Evolutionary conservation across 2,888 invertebrate species (phyloP).

Genomic region (Drosophila anceps): DNA sequence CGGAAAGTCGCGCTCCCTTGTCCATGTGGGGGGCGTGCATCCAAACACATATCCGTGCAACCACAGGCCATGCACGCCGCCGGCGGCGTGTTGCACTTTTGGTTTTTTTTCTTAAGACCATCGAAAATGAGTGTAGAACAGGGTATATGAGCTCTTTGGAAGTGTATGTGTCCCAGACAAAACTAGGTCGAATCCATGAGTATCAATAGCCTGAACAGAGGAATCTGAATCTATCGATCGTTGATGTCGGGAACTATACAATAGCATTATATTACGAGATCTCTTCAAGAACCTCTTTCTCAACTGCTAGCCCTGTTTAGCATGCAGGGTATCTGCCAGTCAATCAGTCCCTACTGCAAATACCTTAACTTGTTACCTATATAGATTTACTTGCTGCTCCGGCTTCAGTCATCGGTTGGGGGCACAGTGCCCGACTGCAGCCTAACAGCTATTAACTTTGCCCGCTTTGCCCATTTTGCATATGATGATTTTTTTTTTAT

Average conservation of each 20-base stretch:
- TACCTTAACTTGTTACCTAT: neutral
- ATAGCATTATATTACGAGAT: too few species aligned
- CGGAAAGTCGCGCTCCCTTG: slow-evolving; percentile 27
- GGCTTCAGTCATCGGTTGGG: slow-evolving; percentile 14
- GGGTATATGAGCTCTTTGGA: neutral
- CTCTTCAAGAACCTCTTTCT: neutral
- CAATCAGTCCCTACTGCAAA: neutral
- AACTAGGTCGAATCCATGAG: neutral
- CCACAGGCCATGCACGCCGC: slow-evolving; percentile 69
- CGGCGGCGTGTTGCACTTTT: slow-evolving; percentile 54
- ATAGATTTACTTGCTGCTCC: slow-evolving; percentile 3
- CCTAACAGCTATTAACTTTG: slow-evolving; percentile 71
- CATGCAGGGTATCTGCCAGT: neutral
- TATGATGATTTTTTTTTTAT: slow-evolving; percentile 51
- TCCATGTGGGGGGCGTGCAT: slow-evolving; percentile 63
- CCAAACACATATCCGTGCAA: slow-evolving; percentile 51
- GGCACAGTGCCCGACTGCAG: slow-evolving; percentile 27
- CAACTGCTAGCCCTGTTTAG: neutral
- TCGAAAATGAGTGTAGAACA: neutral
- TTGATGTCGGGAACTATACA: neutral
- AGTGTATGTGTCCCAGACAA: too few species aligned
- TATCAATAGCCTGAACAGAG: neutral
- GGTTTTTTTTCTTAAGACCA: neutral
- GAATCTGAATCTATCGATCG: neutral
- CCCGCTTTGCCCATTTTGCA: slow-evolving; percentile 60